These are phyloP conservation scores for Cottoperca gobio DNA, from an alignment of 2,797 vertebrate genomes.

Conservation along the genomic window DNA sequence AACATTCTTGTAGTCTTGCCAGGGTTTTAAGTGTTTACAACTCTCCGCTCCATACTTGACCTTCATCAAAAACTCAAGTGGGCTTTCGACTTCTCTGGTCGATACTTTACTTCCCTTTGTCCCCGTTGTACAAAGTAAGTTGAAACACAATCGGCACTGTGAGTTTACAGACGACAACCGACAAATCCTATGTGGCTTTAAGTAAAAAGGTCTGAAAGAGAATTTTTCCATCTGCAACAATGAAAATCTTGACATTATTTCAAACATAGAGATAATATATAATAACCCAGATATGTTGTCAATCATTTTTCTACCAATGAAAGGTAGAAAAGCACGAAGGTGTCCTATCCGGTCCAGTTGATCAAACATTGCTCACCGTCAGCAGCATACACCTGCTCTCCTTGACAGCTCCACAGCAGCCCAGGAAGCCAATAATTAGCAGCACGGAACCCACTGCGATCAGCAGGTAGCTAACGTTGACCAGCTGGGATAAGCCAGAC, in stretches of 20 bases:
- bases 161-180: too few species aligned
- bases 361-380: slow-evolving; percentile 75
- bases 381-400: slow-evolving; percentile 88
- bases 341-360: not conserved
- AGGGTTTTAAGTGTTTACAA: too few species aligned
- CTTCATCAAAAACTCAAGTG: too few species aligned
- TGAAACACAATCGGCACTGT: too few species aligned
- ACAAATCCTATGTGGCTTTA: not conserved
- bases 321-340: too few species aligned
- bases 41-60: too few species aligned
- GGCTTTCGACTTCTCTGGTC: too few species aligned
- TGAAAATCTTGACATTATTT: not conserved
- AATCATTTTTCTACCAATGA: not conserved
- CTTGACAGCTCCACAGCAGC: slow-evolving; percentile 86
- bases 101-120: too few species aligned
- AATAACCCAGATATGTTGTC: not conserved
- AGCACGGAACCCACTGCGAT: slow-evolving; percentile 83
- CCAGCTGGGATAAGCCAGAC: slow-evolving; percentile 65
- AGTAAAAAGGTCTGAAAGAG: not conserved
- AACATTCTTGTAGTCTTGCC: too few species aligned
- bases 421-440: slow-evolving; percentile 86
- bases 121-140: too few species aligned
- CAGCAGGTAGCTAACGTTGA: slow-evolving; percentile 81
- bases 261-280: not conserved
- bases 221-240: not conserved